phyloP scores from a whole-genome alignment of 2,113 vertebrate genomes.

The Aegotheles bennettii region DNA sequence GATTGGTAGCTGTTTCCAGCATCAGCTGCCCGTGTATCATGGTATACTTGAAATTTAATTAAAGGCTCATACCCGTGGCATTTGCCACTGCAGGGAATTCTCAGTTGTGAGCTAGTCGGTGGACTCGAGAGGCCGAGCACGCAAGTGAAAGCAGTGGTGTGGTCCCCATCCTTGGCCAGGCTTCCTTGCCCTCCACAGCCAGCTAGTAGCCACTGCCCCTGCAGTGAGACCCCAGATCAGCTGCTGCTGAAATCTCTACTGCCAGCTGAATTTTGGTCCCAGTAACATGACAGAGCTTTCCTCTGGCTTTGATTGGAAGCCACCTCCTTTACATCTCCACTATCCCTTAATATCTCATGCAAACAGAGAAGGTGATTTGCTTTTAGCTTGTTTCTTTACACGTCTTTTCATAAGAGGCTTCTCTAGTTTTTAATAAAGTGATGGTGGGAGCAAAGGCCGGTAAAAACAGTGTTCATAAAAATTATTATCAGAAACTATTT shows the following conservation, averaged over 20 bases:
- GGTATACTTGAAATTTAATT: neutral
- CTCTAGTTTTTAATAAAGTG: neutral
- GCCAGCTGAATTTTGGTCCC: neutral
- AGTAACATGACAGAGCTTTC: neutral
- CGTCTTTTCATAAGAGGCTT: neutral
- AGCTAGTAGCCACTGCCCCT: neutral
- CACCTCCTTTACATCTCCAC: neutral
- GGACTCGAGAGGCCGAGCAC: accelerated
- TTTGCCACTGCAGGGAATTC: neutral
- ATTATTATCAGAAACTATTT: neutral
- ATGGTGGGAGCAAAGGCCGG: neutral
- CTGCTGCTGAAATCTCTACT: neutral
- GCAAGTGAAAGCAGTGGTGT: neutral
- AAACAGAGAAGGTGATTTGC: neutral
- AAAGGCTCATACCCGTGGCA: accelerated
- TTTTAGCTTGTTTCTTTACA: neutral
- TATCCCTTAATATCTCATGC: neutral
- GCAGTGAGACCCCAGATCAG: neutral
- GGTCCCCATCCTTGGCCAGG: neutral
- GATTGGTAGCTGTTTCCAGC: neutral
- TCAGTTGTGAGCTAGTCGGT: neutral
- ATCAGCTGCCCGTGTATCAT: neutral
- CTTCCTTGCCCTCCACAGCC: neutral
- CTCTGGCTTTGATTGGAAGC: neutral
- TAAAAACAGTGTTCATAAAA: neutral